Percentiles rank a stretch among this genome's conserved stretches.
phyloP scores from a whole-genome alignment of 64 coral and sea anemone genomes.

The Exaiptasia diaphana region DNA sequence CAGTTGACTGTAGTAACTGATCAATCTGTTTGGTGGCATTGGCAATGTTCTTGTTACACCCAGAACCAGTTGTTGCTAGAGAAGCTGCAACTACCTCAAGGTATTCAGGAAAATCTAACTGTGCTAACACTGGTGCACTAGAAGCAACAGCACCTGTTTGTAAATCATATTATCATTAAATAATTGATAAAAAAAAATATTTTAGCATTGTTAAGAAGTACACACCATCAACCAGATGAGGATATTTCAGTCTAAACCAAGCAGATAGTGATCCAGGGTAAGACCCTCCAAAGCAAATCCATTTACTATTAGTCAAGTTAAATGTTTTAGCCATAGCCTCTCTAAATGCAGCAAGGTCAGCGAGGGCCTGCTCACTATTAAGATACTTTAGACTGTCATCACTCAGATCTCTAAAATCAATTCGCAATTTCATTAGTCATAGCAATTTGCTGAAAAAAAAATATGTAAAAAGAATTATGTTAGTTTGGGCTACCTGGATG shows the following conservation, averaged over 20 bases:
- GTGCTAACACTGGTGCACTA: slow-evolving; percentile 86
- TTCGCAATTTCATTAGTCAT: background rate
- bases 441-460: background rate
- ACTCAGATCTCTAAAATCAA: slow-evolving; percentile 72
- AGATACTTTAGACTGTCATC: slow-evolving; percentile 81
- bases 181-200: too few relatives aligned
- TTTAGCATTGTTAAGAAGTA: too few relatives aligned
- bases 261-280: slow-evolving; percentile 97
- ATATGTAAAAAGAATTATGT: background rate
- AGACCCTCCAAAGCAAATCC: slow-evolving; percentile 98
- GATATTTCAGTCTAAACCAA: slow-evolving; percentile 96
- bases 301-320: slow-evolving; percentile 76
- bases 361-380: slow-evolving; percentile 95
- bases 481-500: background rate
- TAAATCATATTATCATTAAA: background rate
- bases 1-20: slow-evolving; percentile 41
- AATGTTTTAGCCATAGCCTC: slow-evolving; percentile 72
- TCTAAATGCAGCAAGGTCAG: slow-evolving; percentile 88
- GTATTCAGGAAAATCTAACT: slow-evolving; percentile 81
- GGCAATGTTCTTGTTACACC: slow-evolving; percentile 72
- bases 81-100: slow-evolving; percentile 92
- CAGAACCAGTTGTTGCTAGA: slow-evolving; percentile 67
- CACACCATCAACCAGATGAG: slow-evolving; percentile 84
- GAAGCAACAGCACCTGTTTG: slow-evolving; percentile 84
- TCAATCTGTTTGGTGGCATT: slow-evolving; percentile 70